Base-by-base conservation (phyloP, 1,140 invertebrate species). In the Tachypleus tridentatus region DNA sequence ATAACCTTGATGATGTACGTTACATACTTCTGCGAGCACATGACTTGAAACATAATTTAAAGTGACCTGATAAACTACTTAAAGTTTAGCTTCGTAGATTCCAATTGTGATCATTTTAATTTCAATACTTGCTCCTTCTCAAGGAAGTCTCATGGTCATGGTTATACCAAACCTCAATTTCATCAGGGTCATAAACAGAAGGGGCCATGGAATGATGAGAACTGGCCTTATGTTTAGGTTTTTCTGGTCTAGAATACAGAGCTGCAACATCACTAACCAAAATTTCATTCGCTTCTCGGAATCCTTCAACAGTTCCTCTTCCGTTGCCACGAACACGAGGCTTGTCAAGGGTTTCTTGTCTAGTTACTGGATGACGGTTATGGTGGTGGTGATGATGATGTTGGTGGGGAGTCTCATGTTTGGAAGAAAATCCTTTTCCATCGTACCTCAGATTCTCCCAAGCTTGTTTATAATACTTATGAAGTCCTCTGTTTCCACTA, bases 401-500 rank as follows among this genome's bases (percentile, higher is more conserved):
- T 10, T 51, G 51, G n/a, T 64, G 60, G 11, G 58, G 58, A 54
- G 57, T 49, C 29, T 11, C 11, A 29, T 53, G 53, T 48, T 57
- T 59, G 9, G 58, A 51, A 5, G 64, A 60, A 49, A 51, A 51
- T 9, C 59, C 64, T 8, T 49, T n/a, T 48, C 60, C 63, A 52
- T 63, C 66, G 53, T 65, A 70, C 8, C 68, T 65, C 1, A 94
- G 80, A 75, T 93, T 92, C 73, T 93, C 89, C 91, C 91, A 94
- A 4, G 91, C 91, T 75, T 91, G 86, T 11, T 89, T 82, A 77
- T 94, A 94, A 72, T 86, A 87, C 70, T 89, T 84, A 75, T 91
- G 93, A 61, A 93, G 79, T 52, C 89, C 83, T 52, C 82, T 85
- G 57, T 89, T 81, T 10, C 88, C 88, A 70, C 91, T 89, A 59